A percentile compares a stretch with the other conserved stretches of the same genome.
Conservation (phyloP, 2,113 vertebrate genomes). For the Platycercus adscitus region DNA sequence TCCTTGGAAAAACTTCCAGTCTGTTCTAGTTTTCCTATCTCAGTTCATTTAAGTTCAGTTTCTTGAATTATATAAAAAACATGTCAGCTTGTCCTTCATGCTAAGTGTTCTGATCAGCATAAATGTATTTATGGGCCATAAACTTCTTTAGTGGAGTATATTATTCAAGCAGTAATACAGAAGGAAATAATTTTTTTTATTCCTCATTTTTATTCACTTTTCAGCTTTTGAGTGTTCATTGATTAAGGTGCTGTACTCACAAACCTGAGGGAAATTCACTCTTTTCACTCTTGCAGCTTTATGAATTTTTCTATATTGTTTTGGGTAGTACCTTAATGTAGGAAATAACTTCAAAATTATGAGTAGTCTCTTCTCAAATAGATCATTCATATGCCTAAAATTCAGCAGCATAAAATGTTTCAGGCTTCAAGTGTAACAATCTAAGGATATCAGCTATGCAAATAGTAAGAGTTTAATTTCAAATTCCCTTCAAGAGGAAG, state of each 20-base stretch:
- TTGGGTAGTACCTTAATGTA: not conserved
- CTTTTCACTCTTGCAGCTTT: slow-evolving; percentile 7
- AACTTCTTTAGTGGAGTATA: slow-evolving; percentile 9
- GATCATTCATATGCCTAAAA: not conserved
- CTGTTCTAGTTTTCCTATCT: not conserved
- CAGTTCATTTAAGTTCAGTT: not conserved
- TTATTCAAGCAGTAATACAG: slow-evolving; percentile 28
- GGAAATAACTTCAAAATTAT: not conserved
- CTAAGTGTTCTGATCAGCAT: not conserved
- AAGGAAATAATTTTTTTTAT: slow-evolving; percentile 52
- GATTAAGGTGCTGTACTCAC: not conserved
- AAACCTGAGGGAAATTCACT: not conserved
- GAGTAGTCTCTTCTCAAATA: not conserved
- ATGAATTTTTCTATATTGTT: not conserved
- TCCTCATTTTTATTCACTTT: slow-evolving; percentile 33
- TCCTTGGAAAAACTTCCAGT: not conserved
- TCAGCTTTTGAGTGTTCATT: not conserved
- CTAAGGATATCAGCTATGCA: not conserved
- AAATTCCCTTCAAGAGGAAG: not conserved
- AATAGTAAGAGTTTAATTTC: not conserved
- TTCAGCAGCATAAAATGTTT: not conserved
- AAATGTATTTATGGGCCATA: slow-evolving; percentile 17
- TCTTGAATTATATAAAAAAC: slow-evolving; percentile 35
- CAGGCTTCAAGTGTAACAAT: not conserved
- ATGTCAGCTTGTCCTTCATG: slow-evolving; percentile 44